Conservation (phyloP, 2,113 vertebrate species). For the Muntiacus reevesi region DNA sequence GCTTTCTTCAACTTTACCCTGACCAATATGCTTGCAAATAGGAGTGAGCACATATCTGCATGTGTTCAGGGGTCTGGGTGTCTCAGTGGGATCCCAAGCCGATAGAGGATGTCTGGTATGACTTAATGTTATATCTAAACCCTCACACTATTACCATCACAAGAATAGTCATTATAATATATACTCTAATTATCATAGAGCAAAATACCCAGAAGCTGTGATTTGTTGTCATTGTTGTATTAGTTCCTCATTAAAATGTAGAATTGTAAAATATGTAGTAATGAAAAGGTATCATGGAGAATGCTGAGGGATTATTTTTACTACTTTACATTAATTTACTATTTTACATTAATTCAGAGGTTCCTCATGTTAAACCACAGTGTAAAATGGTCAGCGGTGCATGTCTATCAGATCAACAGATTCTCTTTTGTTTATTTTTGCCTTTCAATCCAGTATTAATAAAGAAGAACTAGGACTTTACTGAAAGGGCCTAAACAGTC, state of each 20-base stretch:
- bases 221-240: neutral
- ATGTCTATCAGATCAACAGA: neutral
- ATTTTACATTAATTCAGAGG: neutral
- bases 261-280: neutral
- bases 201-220: neutral
- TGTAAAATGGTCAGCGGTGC: neutral
- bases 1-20: neutral
- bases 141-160: neutral
- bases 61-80: neutral
- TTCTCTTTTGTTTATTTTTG: neutral
- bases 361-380: neutral
- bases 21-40: neutral
- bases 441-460: neutral
- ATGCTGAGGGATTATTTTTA: neutral
- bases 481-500: fast-evolving
- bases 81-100: neutral
- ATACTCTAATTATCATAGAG: neutral
- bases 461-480: neutral
- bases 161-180: neutral
- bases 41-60: neutral
- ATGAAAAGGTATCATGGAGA: neutral
- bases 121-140: neutral
- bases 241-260: neutral
- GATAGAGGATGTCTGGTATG: neutral
- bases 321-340: neutral